Evolutionary conservation across 2,113 vertebrate species (phyloP), one percentile per base, ranked within the genome.

Genomic region (Rutilus rutilus): DNA sequence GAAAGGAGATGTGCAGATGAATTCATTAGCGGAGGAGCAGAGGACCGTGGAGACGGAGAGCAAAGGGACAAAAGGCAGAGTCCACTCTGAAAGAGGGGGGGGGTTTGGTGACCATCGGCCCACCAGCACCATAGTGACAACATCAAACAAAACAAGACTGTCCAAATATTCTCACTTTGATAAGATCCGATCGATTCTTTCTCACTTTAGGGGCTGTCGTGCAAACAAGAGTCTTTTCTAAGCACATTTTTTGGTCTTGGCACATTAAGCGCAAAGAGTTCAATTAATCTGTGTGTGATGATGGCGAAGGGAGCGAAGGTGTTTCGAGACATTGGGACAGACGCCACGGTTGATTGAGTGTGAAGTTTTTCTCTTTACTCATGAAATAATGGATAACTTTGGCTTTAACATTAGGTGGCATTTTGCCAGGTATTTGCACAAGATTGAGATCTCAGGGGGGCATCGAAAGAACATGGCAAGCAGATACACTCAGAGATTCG

Each of bases 21-120:
- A 96, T 96, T 96, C 93, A 93, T 94, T 95, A 92, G 90, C 82
- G 92, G 92, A 92, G 94, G 93, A 93, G 95, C 95, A 95, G 86
- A 94, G 93, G 90, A 96, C 93, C 94, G 86, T 91, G 93, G 94
- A 95, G 93, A 94, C 91, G 83, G 86, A 78, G 85, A 87, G 89
- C 42, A 90, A 92, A 89, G 92, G 93, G 93, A 92, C 93, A 90
- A 78, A 79, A 52, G 78, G 86, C 91, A 92, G 92, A 93, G 93
- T 93, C 91, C 91, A 90, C 2, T 17, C 84, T 91, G 79, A 27
- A 74, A 33, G 89, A 89, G 25, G 90, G 91, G 91, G 91, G 90
- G 89, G 84, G 1, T 76, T 42, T 80, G 21, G 33, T 59, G 33
- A 39, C 39, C 74, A 59, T 50, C 39, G 30, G 4, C 30, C 25